Evolutionary conservation across 2,888 invertebrate genomes (phyloP), one percentile per base, ranked within the genome.

Genomic region (Peribatodes rhomboidaria): DNA sequence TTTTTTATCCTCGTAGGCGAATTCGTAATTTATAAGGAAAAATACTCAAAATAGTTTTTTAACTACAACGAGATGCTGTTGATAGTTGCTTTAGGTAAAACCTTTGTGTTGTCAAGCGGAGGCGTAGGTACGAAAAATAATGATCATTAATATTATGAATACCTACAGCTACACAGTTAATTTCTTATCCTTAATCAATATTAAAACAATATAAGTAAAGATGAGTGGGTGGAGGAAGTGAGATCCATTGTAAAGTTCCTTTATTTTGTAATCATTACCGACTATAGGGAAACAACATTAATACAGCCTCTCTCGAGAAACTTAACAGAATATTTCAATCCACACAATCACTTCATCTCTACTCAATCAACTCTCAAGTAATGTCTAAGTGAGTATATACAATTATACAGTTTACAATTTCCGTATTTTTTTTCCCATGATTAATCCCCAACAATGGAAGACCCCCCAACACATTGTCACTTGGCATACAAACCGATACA

Each of bases 401-500:
- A 35, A 11, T 3, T 11, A 9, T 35, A 11, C 2, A 10, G 2
- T 41, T 41, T 41, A 16, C 9, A 41, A 16, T 8, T 41, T 16
- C n/a, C n/a, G 14, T 39, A 14, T 11, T 33, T 50, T 35, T 18
- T 67, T 49, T 56, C 65, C 50, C 58, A 56, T 68, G 67, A 69
- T 55, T 56, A 65, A 68, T 70, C 60, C 50, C 52, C 42, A 14
- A 65, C 65, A 65, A 60, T 61, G 60, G 37, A 2, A 39, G 58
- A 50, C 56, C 41, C 18, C 49, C 60, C 66, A 62, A 52, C 55
- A 57, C 35, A 22, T 62, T 56, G 62, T 54, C 60, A 33, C 61
- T 66, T 61, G 61, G 56, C 64, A 58, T 60, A 54, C 41, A 67
- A 46, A 66, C 69, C 63, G 70, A 69, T 68, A 67, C 65, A 68